phyloP scores from a whole-genome alignment of 2,888 invertebrate genomes.

The Standfussiana lucernea region DNA sequence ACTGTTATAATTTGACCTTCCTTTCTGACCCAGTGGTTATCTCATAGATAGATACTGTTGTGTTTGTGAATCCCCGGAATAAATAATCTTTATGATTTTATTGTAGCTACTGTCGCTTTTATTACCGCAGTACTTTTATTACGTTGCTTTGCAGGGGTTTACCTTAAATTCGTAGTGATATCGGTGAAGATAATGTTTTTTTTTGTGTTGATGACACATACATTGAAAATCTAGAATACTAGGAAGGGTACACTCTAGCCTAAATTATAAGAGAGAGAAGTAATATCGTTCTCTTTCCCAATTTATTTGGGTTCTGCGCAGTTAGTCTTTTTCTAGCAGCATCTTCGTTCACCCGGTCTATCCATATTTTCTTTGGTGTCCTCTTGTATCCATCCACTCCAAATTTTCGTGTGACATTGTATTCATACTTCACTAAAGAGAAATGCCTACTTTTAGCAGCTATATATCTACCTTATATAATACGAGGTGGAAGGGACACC shows the following conservation, averaged over 20 bases:
- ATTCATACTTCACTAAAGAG: neutral
- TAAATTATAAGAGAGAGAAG: neutral
- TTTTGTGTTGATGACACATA: neutral
- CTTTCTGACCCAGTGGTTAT: neutral
- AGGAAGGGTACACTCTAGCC: neutral
- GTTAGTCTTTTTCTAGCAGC: neutral
- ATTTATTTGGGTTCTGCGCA: neutral
- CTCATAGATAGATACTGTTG: neutral
- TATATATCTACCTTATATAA: too few relatives aligned
- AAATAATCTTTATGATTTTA: constrained; percentile 31
- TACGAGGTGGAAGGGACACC: too few relatives aligned
- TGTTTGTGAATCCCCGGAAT: constrained; percentile 12
- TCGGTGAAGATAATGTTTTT: neutral
- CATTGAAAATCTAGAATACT: neutral
- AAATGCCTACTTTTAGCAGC: neutral
- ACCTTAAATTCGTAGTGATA: neutral
- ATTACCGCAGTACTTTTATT: neutral
- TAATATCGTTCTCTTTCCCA: neutral
- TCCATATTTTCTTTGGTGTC: neutral
- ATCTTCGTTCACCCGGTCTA: neutral
- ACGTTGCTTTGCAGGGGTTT: constrained; percentile 6
- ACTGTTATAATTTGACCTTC: neutral
- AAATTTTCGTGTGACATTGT: neutral
- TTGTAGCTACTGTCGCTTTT: constrained; percentile 16
- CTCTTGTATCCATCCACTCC: neutral